These are phyloP conservation scores for Haplochromis burtoni DNA, from an alignment of 2,113 vertebrate genomes.

Conservation along the genomic window DNA sequence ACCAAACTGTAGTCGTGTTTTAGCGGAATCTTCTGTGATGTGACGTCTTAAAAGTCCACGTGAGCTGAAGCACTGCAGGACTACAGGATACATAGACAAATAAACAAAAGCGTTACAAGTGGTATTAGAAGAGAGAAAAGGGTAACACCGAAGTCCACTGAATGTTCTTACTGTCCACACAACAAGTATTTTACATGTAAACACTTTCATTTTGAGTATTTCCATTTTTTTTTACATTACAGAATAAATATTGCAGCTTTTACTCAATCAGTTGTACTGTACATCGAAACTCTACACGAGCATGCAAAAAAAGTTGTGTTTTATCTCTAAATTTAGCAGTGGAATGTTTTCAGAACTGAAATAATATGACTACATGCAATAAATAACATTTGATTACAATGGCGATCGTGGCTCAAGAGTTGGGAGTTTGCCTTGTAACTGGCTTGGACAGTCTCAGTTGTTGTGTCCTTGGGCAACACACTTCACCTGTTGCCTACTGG, in stretches of 20 bases:
- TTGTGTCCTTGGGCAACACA: neutral
- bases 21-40: neutral
- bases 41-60: neutral
- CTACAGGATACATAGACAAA: neutral
- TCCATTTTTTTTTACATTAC: neutral
- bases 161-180: neutral
- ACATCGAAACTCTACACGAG: neutral
- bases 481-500: neutral
- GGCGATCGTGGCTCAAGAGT: neutral
- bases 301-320: neutral
- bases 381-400: neutral
- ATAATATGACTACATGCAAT: neutral
- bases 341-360: neutral
- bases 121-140: neutral
- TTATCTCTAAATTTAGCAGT: neutral
- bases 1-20: neutral
- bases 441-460: rapidly evolving
- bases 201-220: neutral
- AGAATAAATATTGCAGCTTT: neutral
- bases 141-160: neutral
- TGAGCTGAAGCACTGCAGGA: neutral
- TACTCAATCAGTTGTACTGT: neutral
- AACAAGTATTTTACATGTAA: neutral
- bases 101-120: neutral
- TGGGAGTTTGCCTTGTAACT: neutral